phyloP scores from a whole-genome alignment of 2,797 vertebrate genomes.

The Diplodus puntazzo region DNA sequence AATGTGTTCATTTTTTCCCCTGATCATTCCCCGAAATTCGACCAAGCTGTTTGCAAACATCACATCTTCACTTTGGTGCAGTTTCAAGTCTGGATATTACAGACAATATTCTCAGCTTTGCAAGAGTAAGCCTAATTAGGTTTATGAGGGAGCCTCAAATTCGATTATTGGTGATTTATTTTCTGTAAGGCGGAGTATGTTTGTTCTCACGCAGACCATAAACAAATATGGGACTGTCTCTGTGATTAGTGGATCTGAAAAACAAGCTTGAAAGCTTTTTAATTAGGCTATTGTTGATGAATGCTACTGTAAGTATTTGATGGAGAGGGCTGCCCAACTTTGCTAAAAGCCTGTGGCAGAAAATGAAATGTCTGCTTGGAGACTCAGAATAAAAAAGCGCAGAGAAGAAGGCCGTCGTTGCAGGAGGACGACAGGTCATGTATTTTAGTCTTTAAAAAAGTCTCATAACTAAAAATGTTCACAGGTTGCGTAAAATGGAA shows the following conservation, averaged over 20 bases:
- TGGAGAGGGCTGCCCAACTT: conserved; percentile 75
- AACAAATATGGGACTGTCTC: conserved; percentile 75
- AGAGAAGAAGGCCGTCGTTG: conserved; percentile 33
- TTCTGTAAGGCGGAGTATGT: conserved; percentile 52
- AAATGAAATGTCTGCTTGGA: conserved; percentile 48
- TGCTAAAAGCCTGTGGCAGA: conserved; percentile 78
- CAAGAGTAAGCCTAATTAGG: conserved; percentile 67
- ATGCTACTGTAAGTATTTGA: conserved; percentile 73
- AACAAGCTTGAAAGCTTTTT: conserved; percentile 90
- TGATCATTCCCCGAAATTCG: conserved; percentile 15
- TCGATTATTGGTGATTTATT: conserved; percentile 77
- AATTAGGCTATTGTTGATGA: conserved; percentile 81
- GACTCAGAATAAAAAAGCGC: conserved; percentile 29
- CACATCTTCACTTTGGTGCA: conserved; percentile 24
- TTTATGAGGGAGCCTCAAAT: conserved; percentile 71
- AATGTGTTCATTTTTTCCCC: conserved; percentile 17
- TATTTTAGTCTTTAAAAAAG: conserved; percentile 19
- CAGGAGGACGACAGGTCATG: conserved; percentile 13
- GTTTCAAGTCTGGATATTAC: conserved; percentile 38
- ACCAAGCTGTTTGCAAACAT: conserved; percentile 33
- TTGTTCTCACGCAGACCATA: conserved; percentile 57
- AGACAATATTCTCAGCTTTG: conserved; percentile 44
- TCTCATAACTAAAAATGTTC: conserved; percentile 32
- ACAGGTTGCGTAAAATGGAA: conserved; percentile 34
- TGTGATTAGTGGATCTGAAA: conserved; percentile 80